Percentiles rank a stretch among this genome's conserved stretches.
phyloP scores from a whole-genome alignment of 1,140 invertebrate genomes.

The Drosophila nigromelanica region DNA sequence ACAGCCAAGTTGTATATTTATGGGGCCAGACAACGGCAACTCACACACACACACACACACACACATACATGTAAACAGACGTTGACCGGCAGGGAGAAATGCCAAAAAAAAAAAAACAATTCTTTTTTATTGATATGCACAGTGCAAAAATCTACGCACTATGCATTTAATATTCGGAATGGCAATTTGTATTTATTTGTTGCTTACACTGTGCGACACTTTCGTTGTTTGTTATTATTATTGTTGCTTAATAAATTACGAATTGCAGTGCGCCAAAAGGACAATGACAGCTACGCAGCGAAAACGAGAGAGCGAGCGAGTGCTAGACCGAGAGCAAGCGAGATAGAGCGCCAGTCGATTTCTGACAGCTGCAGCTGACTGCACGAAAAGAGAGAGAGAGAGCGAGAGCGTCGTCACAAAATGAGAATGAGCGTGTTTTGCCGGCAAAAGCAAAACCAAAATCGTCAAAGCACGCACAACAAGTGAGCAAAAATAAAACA shows the following conservation, averaged over 20 bases:
- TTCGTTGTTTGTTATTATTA: conserved; percentile 40
- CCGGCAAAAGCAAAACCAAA: conserved; percentile 51
- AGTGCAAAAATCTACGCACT: not conserved
- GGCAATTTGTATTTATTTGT: conserved; percentile 16
- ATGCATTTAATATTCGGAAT: not conserved
- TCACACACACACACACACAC: conserved; percentile 31
- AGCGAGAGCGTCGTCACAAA: not conserved
- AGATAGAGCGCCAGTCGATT: not conserved
- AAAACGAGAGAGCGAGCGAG: conserved; percentile 10
- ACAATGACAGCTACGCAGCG: conserved; percentile 33
- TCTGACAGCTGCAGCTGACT: conserved; percentile 36
- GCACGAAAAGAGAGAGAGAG: conserved; percentile 13
- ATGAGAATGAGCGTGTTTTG: conserved; percentile 20
- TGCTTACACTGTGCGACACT: conserved; percentile 11
- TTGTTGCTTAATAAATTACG: conserved; percentile 44
- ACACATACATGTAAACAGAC: conserved; percentile 30
- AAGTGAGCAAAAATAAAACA: conserved; percentile 57
- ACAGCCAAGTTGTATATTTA: conserved; percentile 63
- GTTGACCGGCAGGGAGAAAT: conserved; percentile 10
- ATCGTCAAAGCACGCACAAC: conserved; percentile 57
- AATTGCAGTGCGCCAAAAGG: conserved; percentile 44
- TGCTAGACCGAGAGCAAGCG: not conserved
- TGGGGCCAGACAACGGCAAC: conserved; percentile 43
- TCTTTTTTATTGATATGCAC: conserved; percentile 29
- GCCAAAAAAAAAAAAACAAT: conserved; percentile 7